Percentiles rank a stretch among this genome's conserved stretches.
Evolutionary conservation across 2,888 invertebrate genomes (phyloP).

Genomic region (Leptothorax acervorum): DNA sequence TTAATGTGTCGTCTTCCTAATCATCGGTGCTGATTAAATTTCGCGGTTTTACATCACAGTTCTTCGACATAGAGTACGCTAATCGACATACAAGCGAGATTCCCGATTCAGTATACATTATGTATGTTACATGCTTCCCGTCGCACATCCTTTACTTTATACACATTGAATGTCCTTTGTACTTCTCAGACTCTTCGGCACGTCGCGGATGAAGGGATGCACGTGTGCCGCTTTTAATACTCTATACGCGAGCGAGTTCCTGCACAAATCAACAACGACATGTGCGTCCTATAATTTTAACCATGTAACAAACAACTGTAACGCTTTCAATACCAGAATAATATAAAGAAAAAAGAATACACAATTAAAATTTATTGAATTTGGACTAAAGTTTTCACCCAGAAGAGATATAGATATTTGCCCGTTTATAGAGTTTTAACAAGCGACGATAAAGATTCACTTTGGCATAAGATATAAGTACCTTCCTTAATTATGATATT

Average conservation of each 20-base stretch:
- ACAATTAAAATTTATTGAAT: not conserved
- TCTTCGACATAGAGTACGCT: constrained; percentile 43
- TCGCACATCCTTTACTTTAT: constrained; percentile 63
- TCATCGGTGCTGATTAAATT: constrained; percentile 31
- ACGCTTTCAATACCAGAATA: not conserved
- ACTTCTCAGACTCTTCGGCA: constrained; percentile 63
- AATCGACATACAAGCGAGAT: constrained; percentile 51
- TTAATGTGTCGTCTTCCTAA: constrained; percentile 17
- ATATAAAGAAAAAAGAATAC: not conserved
- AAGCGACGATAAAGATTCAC: not conserved
- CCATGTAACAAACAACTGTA: constrained; percentile 1
- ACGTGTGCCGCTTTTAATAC: not conserved
- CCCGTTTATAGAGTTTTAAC: not conserved
- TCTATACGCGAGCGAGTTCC: not conserved
- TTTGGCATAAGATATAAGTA: not conserved
- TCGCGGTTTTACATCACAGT: constrained; percentile 48
- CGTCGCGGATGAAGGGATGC: constrained; percentile 36
- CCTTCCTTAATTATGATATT: not conserved
- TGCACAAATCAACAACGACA: not conserved
- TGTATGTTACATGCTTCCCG: constrained; percentile 66
- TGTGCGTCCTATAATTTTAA: not conserved
- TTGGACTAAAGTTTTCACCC: not conserved
- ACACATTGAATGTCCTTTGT: constrained; percentile 69
- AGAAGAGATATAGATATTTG: not conserved
- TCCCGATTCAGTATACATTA: constrained; percentile 63